phyloP scores from a whole-genome alignment of 2,797 vertebrate genomes.

The Poeciliopsis turneri region DNA sequence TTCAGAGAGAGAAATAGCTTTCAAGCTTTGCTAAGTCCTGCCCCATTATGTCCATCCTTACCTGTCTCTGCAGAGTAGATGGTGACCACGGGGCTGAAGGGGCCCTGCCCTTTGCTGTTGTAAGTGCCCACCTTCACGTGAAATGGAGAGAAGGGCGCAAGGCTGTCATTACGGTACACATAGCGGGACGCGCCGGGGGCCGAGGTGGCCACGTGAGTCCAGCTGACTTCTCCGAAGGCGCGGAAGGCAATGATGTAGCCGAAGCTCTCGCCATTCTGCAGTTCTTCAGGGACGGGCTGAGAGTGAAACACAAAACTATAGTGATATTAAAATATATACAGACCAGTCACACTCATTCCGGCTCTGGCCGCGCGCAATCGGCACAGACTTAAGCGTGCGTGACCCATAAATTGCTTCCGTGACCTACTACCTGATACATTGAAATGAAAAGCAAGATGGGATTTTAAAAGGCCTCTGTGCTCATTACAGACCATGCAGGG shows the following conservation, averaged over 20 bases:
- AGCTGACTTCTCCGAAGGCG: conserved; percentile 86
- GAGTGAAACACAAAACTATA: conserved; percentile 86
- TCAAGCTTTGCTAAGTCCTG: conserved; percentile 19
- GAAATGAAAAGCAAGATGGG: conserved; percentile 59
- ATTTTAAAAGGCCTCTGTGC: conserved; percentile 42
- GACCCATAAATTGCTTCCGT: conserved; percentile 70
- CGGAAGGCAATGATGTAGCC: conserved; percentile 96
- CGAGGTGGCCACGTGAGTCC: conserved; percentile 94
- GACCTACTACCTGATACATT: conserved; percentile 70
- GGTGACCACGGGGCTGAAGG: conserved; percentile 89
- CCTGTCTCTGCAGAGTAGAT: conserved; percentile 96
- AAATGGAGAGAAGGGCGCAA: conserved; percentile 91
- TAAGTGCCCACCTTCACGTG: conserved; percentile 96
- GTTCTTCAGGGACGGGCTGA: conserved; percentile 94
- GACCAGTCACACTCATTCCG: conserved; percentile 71
- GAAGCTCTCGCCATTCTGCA: conserved; percentile 95
- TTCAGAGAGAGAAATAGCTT: conserved; percentile 24
- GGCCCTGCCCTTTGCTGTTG: conserved; percentile 95
- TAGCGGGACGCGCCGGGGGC: conserved; percentile 88
- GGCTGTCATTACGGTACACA: conserved; percentile 93
- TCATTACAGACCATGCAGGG: conserved; percentile 49
- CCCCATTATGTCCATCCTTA: conserved; percentile 59
- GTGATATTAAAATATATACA: conserved; percentile 88
- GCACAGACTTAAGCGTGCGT: conserved; percentile 37
- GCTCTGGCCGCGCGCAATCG: conserved; percentile 49